Evolutionary conservation across 2,888 invertebrate genomes (phyloP).

Genomic region (Platyscelio sp.): DNA sequence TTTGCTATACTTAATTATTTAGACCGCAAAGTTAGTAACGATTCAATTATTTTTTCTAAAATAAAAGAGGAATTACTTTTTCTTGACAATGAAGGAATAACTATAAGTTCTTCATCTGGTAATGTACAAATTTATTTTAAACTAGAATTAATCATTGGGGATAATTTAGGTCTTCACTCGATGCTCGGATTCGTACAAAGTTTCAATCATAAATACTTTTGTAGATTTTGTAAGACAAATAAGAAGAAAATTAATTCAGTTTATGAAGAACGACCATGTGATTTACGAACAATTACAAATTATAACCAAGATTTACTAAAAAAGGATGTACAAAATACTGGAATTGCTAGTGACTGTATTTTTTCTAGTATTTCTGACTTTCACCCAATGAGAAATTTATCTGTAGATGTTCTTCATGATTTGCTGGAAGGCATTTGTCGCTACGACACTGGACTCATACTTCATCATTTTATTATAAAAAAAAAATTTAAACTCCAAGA

Average conservation of each 20-base stretch:
- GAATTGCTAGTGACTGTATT: conserved; percentile 17
- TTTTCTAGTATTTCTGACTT: conserved; percentile 34
- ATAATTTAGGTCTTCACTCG: conserved; percentile 58
- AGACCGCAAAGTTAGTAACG: conserved; percentile 34
- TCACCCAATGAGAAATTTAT: conserved; percentile 44
- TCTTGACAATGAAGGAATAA: conserved; percentile 45
- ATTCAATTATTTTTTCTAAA: conserved; percentile 41
- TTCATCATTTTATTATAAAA: conserved; percentile 44
- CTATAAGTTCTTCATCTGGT: too few species aligned
- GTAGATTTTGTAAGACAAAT: conserved; percentile 27
- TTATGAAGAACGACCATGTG: conserved; percentile 25
- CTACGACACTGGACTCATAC: conserved; percentile 55
- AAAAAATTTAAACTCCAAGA: conserved; percentile 44
- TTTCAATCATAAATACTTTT: conserved; percentile 47
- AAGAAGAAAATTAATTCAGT: neutral
- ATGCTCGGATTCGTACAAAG: conserved; percentile 46
- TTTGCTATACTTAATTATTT: conserved; percentile 36
- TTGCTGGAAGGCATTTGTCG: conserved; percentile 56
- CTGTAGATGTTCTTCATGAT: conserved; percentile 42
- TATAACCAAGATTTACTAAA: conserved; percentile 18
- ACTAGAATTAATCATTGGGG: conserved; percentile 53
- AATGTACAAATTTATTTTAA: conserved; percentile 59
- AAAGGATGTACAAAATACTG: conserved; percentile 33
- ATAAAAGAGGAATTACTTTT: conserved; percentile 52
- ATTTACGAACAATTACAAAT: conserved; percentile 25